A percentile compares a stretch with the other conserved stretches of the same genome.
Evolutionary conservation across 2,797 vertebrate species (phyloP).

Genomic region (Oryzias sinensis): DNA sequence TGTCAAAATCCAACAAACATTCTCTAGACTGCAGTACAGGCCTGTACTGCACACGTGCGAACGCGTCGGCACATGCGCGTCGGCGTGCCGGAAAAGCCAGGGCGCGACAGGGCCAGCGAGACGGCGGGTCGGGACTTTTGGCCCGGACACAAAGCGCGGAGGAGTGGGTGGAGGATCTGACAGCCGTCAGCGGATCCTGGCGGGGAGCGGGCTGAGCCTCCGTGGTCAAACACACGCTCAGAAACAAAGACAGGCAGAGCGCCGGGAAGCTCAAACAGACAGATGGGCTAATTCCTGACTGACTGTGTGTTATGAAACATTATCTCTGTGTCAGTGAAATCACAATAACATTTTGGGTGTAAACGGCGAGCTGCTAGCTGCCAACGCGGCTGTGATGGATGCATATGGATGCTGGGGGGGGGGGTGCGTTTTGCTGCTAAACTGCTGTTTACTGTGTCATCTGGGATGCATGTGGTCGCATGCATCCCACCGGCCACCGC

Average conservation of each 20-base stretch:
- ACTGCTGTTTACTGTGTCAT: conserved; percentile 49
- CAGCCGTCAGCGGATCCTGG: conserved; percentile 63
- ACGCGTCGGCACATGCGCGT: conserved; percentile 50
- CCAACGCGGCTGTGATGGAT: conserved; percentile 53
- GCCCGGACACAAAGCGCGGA: conserved; percentile 62
- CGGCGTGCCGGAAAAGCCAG: conserved; percentile 44
- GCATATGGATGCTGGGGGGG: conserved; percentile 45
- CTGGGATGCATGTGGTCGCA: conserved; percentile 24
- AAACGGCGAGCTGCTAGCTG: conserved; percentile 55
- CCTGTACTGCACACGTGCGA: conserved; percentile 19
- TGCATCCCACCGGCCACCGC: conserved; percentile 53
- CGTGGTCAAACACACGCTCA: conserved; percentile 54
- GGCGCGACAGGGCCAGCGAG: conserved; percentile 49
- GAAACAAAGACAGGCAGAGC: conserved; percentile 25
- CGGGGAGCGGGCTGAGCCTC: conserved; percentile 54
- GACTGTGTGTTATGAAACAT: conserved; percentile 76
- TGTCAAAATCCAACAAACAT: too few relatives aligned
- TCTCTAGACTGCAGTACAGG: too few relatives aligned
- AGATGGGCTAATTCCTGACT: conserved; percentile 76
- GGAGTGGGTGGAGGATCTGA: conserved; percentile 68
- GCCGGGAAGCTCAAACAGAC: conserved; percentile 62
- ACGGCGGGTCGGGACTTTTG: conserved; percentile 57
- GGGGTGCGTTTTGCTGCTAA: conserved; percentile 25
- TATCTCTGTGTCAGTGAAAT: conserved; percentile 75
- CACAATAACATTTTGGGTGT: conserved; percentile 72